These are phyloP conservation scores for Aspidapion aeneum DNA, from an alignment of 2,888 invertebrate genomes.

Conservation along the genomic window DNA sequence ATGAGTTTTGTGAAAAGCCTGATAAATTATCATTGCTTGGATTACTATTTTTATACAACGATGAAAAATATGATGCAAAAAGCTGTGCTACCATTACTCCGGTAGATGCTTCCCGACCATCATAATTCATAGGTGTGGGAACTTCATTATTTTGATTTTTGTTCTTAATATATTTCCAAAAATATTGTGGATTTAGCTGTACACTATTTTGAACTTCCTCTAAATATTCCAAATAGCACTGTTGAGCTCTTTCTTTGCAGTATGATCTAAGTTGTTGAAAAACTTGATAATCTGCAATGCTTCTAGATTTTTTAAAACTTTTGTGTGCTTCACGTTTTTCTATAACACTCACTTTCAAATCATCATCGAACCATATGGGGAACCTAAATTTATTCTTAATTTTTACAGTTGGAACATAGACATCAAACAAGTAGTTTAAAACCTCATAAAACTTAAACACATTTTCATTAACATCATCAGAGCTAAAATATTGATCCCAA, in stretches of 20 bases:
- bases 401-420: not conserved
- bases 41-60: not conserved
- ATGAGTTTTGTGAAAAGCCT: not conserved
- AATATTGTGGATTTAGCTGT: not conserved
- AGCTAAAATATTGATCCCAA: not conserved
- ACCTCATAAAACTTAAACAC: not conserved
- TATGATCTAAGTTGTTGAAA: not conserved
- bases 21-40: not conserved
- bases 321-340: not conserved
- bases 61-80: not conserved
- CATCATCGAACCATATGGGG: not conserved
- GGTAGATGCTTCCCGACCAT: not conserved
- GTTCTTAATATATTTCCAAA: not conserved
- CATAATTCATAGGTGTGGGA: not conserved
- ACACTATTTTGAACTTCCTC: not conserved
- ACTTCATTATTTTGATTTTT: not conserved
- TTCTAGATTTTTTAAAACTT: not conserved
- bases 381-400: not conserved
- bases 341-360: not conserved
- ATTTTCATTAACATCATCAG: not conserved
- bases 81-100: not conserved
- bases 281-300: not conserved
- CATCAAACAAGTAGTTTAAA: not conserved
- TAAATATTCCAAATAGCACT: not conserved
- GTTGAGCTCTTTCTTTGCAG: not conserved